Percentiles rank a stretch among this genome's conserved stretches.
Conservation (phyloP, 1,140 invertebrate species). For the Aphelenchoides avenae region DNA sequence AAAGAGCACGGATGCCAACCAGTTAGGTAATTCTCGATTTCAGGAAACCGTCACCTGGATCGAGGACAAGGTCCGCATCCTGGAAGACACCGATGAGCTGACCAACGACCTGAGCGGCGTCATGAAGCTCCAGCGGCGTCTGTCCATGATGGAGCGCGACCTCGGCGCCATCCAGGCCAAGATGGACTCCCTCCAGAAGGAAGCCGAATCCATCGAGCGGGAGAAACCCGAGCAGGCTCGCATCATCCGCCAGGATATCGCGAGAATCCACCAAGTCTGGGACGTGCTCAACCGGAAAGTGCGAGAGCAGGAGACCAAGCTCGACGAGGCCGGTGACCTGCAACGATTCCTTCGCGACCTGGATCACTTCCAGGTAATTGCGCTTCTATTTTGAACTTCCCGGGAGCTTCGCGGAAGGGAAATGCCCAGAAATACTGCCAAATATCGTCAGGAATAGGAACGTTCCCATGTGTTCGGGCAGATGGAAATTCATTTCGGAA, state of each 20-base stretch:
- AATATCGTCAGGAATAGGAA: background rate
- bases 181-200: constrained; percentile 81
- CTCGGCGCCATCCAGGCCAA: constrained; percentile 96
- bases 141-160: constrained; percentile 97
- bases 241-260: constrained; percentile 81
- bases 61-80: constrained; percentile 94
- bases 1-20: too few species aligned
- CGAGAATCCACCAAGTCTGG: constrained; percentile 80
- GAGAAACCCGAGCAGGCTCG: constrained; percentile 93
- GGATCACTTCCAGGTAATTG: constrained; percentile 84
- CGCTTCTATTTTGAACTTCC: background rate
- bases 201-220: constrained; percentile 81
- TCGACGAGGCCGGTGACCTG: constrained; percentile 96
- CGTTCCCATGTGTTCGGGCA: constrained; percentile 1
- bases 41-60: constrained; percentile 76
- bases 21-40: too few species aligned
- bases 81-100: constrained; percentile 63
- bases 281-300: constrained; percentile 91
- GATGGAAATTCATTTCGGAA: constrained; percentile 12
- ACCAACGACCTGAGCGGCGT: constrained; percentile 66
- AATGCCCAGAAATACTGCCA: background rate
- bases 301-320: constrained; percentile 84
- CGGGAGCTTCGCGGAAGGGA: too few species aligned
- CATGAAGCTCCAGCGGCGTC: constrained; percentile 75
- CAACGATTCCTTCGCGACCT: constrained; percentile 96